phyloP scores from a whole-genome alignment of 92 coral and sea anemone genomes.

The Porites lobata region DNA sequence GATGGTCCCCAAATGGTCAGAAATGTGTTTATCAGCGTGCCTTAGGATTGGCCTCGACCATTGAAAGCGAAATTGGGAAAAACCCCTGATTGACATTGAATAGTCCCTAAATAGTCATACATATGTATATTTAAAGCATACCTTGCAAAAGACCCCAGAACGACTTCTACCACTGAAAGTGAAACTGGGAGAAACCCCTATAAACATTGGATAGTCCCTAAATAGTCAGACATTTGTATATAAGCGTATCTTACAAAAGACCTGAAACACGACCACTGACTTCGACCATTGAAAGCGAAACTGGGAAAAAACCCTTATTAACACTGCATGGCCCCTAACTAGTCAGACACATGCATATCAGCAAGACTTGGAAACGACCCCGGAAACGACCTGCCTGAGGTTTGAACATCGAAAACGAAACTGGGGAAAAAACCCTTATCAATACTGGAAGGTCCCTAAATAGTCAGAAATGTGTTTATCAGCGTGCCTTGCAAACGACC shows the following conservation, averaged over 20 bases:
- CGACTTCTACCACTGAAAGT: too few relatives aligned
- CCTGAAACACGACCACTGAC: not conserved
- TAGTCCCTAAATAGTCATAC: not conserved
- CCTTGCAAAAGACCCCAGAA: too few relatives aligned
- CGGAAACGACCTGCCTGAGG: not conserved
- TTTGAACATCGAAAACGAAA: not conserved
- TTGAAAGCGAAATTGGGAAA: conserved; percentile 3
- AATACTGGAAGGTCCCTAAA: not conserved
- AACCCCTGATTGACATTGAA: not conserved
- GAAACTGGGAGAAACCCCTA: not conserved
- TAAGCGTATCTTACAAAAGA: not conserved
- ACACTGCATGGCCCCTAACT: not conserved
- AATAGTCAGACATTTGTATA: conserved; percentile 4
- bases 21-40: not conserved
- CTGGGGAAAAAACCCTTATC: not conserved
- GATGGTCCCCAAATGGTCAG: not conserved
- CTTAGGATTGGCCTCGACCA: not conserved
- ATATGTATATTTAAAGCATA: too few relatives aligned
- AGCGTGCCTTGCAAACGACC: not conserved
- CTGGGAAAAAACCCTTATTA: not conserved
- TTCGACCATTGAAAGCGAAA: not conserved
- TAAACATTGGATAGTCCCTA: conserved; percentile 9
- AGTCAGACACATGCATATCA: not conserved
- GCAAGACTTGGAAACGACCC: conserved; percentile 6
- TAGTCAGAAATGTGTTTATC: not conserved